Percentiles rank a stretch among this genome's conserved stretches.
Evolutionary conservation across 2,797 vertebrate species (phyloP).

Genomic region (Erethizon dorsatum): DNA sequence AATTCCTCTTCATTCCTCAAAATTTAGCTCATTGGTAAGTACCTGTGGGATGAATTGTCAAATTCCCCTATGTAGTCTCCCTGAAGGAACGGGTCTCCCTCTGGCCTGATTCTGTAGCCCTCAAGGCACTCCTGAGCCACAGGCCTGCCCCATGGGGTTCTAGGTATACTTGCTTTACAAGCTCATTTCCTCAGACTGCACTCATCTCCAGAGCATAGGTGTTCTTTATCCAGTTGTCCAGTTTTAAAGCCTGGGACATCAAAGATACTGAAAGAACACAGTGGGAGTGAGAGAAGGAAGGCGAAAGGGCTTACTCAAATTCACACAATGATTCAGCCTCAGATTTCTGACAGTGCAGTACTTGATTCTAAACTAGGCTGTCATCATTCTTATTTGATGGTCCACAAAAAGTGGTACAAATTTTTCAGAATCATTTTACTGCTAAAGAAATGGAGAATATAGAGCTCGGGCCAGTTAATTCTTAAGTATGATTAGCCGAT

Average conservation of each 20-base stretch:
- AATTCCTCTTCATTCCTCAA: background rate
- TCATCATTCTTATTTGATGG: background rate
- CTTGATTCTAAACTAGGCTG: conserved; percentile 39
- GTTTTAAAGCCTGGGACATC: conserved; percentile 20
- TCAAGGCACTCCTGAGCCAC: rapidly evolving
- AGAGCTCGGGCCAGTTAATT: conserved; percentile 70
- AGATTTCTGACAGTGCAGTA: background rate
- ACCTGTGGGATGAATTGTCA: background rate
- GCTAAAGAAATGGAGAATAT: conserved; percentile 74
- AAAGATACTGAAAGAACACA: background rate
- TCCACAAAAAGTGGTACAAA: conserved; percentile 41
- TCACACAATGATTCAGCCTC: background rate
- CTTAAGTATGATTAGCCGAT: conserved; percentile 80
- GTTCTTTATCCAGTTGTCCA: background rate
- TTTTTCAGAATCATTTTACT: conserved; percentile 72
- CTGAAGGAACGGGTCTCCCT: background rate
- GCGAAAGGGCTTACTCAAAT: background rate
- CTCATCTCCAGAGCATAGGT: background rate
- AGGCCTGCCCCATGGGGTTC: background rate
- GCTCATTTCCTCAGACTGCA: background rate
- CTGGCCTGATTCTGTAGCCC: too few relatives aligned
- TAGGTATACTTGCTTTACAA: background rate
- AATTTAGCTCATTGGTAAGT: background rate
- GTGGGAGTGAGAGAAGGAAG: background rate
- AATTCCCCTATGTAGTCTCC: rapidly evolving